Base-by-base conservation (phyloP, 1,140 invertebrate genomes). In the Drosophila repletoides region DNA sequence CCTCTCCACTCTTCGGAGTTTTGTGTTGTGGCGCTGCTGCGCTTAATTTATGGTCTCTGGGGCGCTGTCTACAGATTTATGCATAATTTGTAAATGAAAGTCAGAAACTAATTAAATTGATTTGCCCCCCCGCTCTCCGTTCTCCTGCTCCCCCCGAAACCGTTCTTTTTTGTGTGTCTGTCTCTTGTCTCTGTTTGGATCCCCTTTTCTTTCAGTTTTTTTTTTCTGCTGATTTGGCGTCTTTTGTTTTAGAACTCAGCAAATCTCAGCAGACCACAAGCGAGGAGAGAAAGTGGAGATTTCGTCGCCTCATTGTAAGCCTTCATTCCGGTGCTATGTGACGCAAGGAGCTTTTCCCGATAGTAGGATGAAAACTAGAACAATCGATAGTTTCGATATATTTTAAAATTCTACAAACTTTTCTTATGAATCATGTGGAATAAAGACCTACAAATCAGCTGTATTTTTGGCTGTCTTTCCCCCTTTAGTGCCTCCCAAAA, bases 21-120 rank as follows among this genome's bases (percentile, higher is more conserved):
- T 77, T 70, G 68, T 70, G 75, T 72, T 76, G 60, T 66, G 59
- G 51, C 48, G 70, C 61, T 67, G 70, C 31, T 69, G 72, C 72
- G 79, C 79, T 77, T 83, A 84, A 83, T 83, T 83, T 83, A 83
- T 83, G 79, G 79, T 83, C 79, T 83, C 79, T 71, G 65, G 79
- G 79, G 79, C 61, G 79, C 79, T 83, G 79, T 83, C 79, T 83
- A 84, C 79, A 83, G 79, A 83, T 83, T 83, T 83, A 83, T 83
- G 79, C 79, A 83, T 83, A 84, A 83, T 83, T 83, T 83, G 79
- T 83, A 83, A 83, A 83, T 84, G 79, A 83, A 83, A 84, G 79
- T 83, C 79, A 83, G 74, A 83, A 83, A 83, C 79, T 83, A 83
- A 83, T 83, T 83, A 83, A 84, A 83, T 83, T 83, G 79, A 83